phyloP scores from a whole-genome alignment of 2,113 vertebrate genomes.

The Phyllostomus hastatus region DNA sequence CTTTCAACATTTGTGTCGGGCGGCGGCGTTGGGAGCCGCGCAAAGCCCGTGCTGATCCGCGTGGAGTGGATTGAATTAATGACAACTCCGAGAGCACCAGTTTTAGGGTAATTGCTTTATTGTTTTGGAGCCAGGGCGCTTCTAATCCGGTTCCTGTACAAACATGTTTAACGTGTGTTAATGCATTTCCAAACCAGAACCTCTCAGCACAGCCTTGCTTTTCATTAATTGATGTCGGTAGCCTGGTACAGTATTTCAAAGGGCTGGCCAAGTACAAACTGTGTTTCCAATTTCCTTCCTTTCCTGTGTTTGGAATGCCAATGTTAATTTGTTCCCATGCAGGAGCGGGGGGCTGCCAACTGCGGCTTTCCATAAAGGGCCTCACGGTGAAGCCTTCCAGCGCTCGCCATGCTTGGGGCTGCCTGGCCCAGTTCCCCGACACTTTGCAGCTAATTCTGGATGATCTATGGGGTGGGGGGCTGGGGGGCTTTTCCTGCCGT shows the following conservation, averaged over 20 bases:
- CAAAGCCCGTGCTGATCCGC: conserved; percentile 77
- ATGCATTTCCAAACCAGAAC: conserved; percentile 86
- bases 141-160: conserved; percentile 86
- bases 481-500: conserved; percentile 7
- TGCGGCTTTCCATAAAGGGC: conserved; percentile 82
- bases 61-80: conserved; percentile 81
- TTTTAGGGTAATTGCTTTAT: conserved; percentile 85
- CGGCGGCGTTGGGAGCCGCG: conserved; percentile 42
- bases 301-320: conserved; percentile 89
- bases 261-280: conserved; percentile 85
- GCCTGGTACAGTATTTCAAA: conserved; percentile 90
- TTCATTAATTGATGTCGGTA: conserved; percentile 90
- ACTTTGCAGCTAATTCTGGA: conserved; percentile 77
- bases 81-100: conserved; percentile 76
- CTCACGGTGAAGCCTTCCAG: conserved; percentile 78
- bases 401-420: conserved; percentile 76
- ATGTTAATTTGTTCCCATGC: conserved; percentile 89
- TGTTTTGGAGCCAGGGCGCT: conserved; percentile 85
- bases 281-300: conserved; percentile 90
- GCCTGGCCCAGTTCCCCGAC: conserved; percentile 76
- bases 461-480: conserved; percentile 68
- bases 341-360: conserved; percentile 83
- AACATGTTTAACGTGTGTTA: conserved; percentile 90
- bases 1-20: conserved; percentile 22
- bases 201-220: conserved; percentile 84